A percentile compares a stretch with the other conserved stretches of the same genome.
These are phyloP conservation scores for Neelides sp. DNA, from an alignment of 1,140 invertebrate species.

Conservation along the genomic window DNA sequence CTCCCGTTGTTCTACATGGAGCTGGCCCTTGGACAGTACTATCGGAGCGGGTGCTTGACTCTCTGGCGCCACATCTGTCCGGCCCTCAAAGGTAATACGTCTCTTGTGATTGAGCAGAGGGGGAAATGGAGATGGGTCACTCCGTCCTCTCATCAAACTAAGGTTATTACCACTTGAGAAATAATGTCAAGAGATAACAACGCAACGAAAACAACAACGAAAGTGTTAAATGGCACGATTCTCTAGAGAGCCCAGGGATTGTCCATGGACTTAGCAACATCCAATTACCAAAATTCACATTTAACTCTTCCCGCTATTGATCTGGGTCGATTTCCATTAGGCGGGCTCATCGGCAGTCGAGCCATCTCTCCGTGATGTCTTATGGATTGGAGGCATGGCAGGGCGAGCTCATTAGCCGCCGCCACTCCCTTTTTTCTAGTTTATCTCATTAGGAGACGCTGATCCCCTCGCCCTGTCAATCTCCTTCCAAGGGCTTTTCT, in stretches of 20 bases:
- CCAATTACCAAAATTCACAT: constrained; percentile 29
- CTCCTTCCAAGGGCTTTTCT: constrained; percentile 31
- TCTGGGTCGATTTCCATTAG: too few species aligned
- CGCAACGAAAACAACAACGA: too few species aligned
- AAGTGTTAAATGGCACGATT: constrained; percentile 29
- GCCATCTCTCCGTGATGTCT: too few species aligned
- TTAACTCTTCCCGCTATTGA: constrained; percentile 1
- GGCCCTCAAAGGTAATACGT: constrained; percentile 87
- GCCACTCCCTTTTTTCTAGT: too few species aligned
- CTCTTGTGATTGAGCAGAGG: constrained; percentile 6
- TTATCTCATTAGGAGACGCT: too few species aligned
- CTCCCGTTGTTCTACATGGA: constrained; percentile 91
- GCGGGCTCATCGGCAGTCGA: too few species aligned
- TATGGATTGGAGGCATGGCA: too few species aligned
- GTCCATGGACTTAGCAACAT: constrained; percentile 23
- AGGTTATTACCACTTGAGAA: constrained; percentile 26
- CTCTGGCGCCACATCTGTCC: constrained; percentile 92
- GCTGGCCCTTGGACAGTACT: constrained; percentile 80
- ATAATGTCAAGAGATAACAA: constrained; percentile 29
- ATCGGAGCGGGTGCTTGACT: constrained; percentile 79
- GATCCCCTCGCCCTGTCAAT: too few species aligned
- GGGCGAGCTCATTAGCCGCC: too few species aligned
- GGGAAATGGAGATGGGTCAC: not conserved
- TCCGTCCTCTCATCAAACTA: constrained; percentile 15
- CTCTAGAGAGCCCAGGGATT: constrained; percentile 16